A percentile compares a stretch with the other conserved stretches of the same genome.
Conservation (phyloP, 2,888 invertebrate genomes). For the Dolichopus griseipennis region DNA sequence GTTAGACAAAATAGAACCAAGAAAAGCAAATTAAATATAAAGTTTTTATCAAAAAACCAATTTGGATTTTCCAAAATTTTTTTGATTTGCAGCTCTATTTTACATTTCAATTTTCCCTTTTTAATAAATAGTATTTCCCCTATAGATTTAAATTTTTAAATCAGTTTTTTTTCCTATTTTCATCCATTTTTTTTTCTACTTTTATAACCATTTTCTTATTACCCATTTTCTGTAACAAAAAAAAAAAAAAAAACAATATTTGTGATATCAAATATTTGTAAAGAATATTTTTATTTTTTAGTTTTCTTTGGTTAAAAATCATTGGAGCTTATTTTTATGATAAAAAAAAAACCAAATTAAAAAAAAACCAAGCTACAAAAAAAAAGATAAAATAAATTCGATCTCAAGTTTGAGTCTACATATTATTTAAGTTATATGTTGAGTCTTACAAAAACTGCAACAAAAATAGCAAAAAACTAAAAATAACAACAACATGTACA, state of each 20-base stretch:
- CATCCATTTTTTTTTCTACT: neutral
- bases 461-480: neutral
- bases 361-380: neutral
- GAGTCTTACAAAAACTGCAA: neutral
- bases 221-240: too few species aligned
- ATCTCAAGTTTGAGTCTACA: neutral
- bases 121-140: neutral
- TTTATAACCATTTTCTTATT: neutral
- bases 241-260: too few species aligned
- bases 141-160: neutral
- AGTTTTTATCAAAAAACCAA: too few species aligned
- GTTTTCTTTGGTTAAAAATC: neutral
- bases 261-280: neutral
- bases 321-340: neutral
- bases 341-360: neutral
- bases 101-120: neutral
- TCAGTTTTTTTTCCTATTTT: neutral
- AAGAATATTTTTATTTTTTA: neutral
- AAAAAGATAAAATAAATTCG: neutral
- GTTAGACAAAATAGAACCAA: too few species aligned
- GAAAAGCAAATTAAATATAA: too few species aligned
- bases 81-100: neutral
- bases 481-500: neutral
- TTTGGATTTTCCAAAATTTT: too few species aligned
- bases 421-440: too few species aligned